Conservation (phyloP, 2,797 vertebrate genomes). For the Schizopygopsis pylzovi region DNA sequence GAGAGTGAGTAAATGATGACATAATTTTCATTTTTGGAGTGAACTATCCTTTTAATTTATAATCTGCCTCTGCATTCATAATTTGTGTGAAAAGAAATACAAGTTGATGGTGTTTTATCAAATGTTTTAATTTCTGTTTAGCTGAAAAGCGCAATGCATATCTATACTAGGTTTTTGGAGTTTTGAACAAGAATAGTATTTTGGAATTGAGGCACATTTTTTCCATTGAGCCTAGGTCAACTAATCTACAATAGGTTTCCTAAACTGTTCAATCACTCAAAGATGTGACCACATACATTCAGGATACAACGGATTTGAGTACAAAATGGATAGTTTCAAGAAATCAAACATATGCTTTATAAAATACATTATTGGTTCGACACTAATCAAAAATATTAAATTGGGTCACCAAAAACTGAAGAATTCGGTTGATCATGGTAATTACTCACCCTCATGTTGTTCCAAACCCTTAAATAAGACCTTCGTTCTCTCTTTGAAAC, state of each 20-base stretch:
- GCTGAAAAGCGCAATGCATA: too few species aligned
- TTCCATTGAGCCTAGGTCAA: not conserved
- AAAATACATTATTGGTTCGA: not conserved
- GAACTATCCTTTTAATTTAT: too few species aligned
- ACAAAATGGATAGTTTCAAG: not conserved
- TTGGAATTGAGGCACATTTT: not conserved
- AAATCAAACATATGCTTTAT: not conserved
- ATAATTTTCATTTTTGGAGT: too few species aligned
- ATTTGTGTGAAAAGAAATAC: not conserved
- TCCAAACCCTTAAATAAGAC: not conserved
- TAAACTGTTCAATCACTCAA: not conserved
- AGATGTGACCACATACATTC: not conserved
- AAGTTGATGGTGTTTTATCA: not conserved
- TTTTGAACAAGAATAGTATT: too few species aligned
- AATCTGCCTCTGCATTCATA: not conserved
- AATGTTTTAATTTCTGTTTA: too few species aligned
- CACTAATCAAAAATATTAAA: not conserved
- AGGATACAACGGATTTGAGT: not conserved
- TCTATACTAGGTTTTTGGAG: not conserved
- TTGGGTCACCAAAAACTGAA: not conserved
- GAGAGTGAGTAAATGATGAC: too few species aligned
- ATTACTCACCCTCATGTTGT: not conserved
- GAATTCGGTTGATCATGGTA: not conserved
- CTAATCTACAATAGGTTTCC: not conserved
- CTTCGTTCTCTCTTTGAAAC: too few species aligned